Base-by-base conservation (phyloP, 2,797 vertebrate species). In the Vireo griseus region DNA sequence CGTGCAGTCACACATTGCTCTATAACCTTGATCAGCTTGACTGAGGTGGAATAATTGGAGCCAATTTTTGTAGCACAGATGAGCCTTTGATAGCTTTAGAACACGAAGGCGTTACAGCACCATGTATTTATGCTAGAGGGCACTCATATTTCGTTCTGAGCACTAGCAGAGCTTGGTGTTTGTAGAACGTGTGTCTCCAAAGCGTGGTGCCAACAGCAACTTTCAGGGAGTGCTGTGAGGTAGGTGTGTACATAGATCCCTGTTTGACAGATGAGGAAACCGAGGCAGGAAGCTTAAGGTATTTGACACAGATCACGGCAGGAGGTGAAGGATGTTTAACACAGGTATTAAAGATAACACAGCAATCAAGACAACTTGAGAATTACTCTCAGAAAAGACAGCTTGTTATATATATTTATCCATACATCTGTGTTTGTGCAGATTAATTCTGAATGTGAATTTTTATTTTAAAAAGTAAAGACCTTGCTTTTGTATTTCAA, bases 241-340 rank as follows among this genome's bases (percentile, higher is more conserved):
- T 95, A 96, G 94, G 61, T 76, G 67, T 88, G 85, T 96, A 81
- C 78, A 84, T 66, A 54, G 72, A 87, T 80, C 86, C 45, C 86
- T 54, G 26, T 74, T 92, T 77, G 54, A 76, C 31, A 90, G 61
- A 47, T 65, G 61, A 86, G 67, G 69, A 96, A 94, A 88, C 29
- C 66, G 80, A 91, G 90, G 51, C 33, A 72, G 59, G 83, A 87
- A 73, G 6, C 48, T 83, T 63, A 88, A 66, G 31, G 24, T 66
- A n/a, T 65, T 90, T 91, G 66, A 84, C 72, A 26, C 26, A 90
- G 52, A 55, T 67, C 52, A 50, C 48, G 81, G 59, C 18, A 57
- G 40, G 47, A 73, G 5, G 48, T 45, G 69, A 51, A 92, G 15
- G 44, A 54, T 73, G n/a, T 29, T 76, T 66, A 47, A 73, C 44